A percentile compares a stretch with the other conserved stretches of the same genome.
Evolutionary conservation across 92 coral and sea anemone species (phyloP).

Genomic region (Parazoanthus swiftii): DNA sequence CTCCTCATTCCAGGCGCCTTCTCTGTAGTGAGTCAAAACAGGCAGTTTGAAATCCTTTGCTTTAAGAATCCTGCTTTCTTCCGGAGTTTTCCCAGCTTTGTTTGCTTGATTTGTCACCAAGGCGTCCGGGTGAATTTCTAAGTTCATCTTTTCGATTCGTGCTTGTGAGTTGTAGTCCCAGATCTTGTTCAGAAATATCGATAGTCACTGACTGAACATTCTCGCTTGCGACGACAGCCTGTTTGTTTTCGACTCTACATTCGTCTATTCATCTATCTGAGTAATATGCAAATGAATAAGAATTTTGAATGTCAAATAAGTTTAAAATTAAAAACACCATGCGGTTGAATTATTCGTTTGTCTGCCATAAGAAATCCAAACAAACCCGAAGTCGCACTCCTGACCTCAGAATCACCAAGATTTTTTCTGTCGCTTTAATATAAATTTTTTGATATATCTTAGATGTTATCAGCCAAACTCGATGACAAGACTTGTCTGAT

Average conservation of each 20-base stretch:
- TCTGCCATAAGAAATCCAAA: conserved; percentile 18
- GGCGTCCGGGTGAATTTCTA: conserved; percentile 90
- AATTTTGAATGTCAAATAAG: conserved; percentile 10
- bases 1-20: conserved; percentile 72
- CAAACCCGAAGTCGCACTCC: background rate
- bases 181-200: conserved; percentile 13
- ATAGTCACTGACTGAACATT: conserved; percentile 23
- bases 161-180: background rate
- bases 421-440: background rate
- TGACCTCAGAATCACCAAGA: background rate
- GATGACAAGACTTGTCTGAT: conserved; percentile 33
- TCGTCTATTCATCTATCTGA: conserved; percentile 7
- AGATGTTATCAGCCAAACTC: conserved; percentile 15
- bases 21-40: conserved; percentile 76
- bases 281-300: conserved; percentile 35
- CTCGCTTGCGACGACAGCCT: background rate
- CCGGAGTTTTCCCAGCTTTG: conserved; percentile 84
- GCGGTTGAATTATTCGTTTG: background rate
- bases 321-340: conserved; percentile 23
- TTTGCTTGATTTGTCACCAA: conserved; percentile 80
- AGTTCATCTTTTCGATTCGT: conserved; percentile 45
- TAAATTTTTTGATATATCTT: background rate
- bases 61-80: conserved; percentile 76
- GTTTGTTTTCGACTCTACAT: background rate
- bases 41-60: conserved; percentile 82